phyloP scores from a whole-genome alignment of 2,888 invertebrate genomes.

The Aleiodes alternator region DNA sequence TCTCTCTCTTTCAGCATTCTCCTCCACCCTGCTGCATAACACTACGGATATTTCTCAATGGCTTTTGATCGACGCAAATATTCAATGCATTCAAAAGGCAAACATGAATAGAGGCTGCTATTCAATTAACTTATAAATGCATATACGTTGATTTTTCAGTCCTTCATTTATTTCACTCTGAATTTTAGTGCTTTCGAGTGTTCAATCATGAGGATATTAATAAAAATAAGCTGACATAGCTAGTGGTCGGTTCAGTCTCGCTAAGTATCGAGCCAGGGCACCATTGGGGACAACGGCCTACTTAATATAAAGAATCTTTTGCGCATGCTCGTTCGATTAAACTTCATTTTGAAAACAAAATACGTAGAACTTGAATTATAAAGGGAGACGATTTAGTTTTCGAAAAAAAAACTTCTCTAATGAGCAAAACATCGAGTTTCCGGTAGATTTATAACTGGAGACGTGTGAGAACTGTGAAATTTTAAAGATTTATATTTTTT shows the following conservation, averaged over 20 bases:
- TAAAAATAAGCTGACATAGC: slow-evolving; percentile 1
- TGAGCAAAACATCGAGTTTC: too few species aligned
- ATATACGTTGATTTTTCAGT: neutral
- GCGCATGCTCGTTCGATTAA: slow-evolving; percentile 11
- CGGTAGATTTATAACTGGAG: too few species aligned
- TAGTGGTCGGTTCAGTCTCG: slow-evolving; percentile 36
- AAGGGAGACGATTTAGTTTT: too few species aligned
- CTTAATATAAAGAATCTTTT: slow-evolving; percentile 39
- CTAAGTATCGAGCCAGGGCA: slow-evolving; percentile 47
- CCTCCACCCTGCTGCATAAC: slow-evolving; percentile 1
- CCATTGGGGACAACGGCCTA: slow-evolving; percentile 50
- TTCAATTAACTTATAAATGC: slow-evolving; percentile 13
- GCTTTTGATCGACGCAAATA: slow-evolving; percentile 6
- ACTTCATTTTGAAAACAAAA: neutral
- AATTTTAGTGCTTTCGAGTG: neutral
- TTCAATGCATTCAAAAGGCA: slow-evolving; percentile 3
- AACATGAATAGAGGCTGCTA: slow-evolving; percentile 5
- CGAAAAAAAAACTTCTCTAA: too few species aligned
- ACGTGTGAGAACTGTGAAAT: too few species aligned
- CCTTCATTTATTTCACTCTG: neutral
- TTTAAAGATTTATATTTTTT: too few species aligned
- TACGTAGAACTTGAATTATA: neutral
- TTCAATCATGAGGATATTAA: slow-evolving; percentile 19
- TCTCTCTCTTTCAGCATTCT: too few species aligned
- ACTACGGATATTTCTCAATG: slow-evolving; percentile 23